Conservation (phyloP, 2,888 invertebrate species). For the Ormyrus labotus region DNA sequence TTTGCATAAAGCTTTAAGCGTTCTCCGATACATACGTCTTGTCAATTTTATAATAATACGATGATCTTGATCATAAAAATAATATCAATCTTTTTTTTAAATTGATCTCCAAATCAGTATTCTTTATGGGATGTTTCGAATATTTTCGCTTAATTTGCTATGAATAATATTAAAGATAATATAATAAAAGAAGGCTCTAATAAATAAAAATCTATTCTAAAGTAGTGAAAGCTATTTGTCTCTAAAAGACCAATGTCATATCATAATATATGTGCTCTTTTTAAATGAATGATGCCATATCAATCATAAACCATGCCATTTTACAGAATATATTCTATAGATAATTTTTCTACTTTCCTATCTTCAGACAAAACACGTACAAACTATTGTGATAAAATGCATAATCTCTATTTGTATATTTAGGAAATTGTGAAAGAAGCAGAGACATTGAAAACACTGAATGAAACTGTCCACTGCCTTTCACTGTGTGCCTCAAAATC, state of each 20-base stretch:
- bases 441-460: conserved; percentile 37
- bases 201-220: conserved; percentile 21
- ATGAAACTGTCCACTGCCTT: conserved; percentile 62
- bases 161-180: neutral
- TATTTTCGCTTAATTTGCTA: neutral
- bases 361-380: conserved; percentile 52
- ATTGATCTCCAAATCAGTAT: no score
- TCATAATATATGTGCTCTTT: conserved; percentile 33
- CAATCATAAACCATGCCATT: conserved; percentile 45
- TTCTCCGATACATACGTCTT: no score
- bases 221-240: conserved; percentile 25
- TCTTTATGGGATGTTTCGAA: no score
- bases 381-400: conserved; percentile 58
- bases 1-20: no score
- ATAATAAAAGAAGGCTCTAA: conserved; percentile 15
- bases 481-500: conserved; percentile 65
- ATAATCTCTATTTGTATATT: conserved; percentile 53
- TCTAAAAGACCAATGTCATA: conserved; percentile 39
- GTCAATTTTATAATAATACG: no score
- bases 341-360: conserved; percentile 53
- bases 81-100: no score
- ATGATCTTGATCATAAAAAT: no score
- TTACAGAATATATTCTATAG: conserved; percentile 42
- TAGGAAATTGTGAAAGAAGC: conserved; percentile 45
- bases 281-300: conserved; percentile 42